Conservation (phyloP, 2,113 vertebrate species). For the Addax nasomaculatus region DNA sequence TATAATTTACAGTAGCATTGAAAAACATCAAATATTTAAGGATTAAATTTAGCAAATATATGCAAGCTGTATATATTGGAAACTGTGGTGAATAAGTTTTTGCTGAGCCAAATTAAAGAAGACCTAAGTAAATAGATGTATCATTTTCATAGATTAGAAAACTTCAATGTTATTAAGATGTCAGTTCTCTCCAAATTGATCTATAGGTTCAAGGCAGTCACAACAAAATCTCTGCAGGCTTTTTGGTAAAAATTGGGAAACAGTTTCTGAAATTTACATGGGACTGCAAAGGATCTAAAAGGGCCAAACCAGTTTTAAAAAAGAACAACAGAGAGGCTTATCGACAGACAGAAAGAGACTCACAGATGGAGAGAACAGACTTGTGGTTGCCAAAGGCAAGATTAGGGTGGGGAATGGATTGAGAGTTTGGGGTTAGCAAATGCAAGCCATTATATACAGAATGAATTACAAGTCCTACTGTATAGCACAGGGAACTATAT, state of each 20-base stretch:
- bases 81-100: background rate
- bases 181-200: background rate
- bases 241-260: background rate
- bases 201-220: background rate
- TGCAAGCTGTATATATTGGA: background rate
- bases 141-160: background rate
- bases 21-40: background rate
- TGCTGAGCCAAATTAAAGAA: background rate
- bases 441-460: background rate
- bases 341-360: background rate
- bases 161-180: background rate
- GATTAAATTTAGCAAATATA: background rate
- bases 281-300: background rate
- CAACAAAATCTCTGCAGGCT: background rate
- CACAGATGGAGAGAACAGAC: background rate
- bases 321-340: background rate
- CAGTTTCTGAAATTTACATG: constrained; percentile 17
- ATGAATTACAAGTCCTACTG: background rate
- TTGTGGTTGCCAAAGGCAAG: background rate
- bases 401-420: background rate
- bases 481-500: background rate
- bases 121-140: background rate
- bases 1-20: background rate
- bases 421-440: background rate
- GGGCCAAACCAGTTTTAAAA: background rate